Base-by-base conservation (phyloP, 1,140 invertebrate genomes). In the Sminthurides bifidus region DNA sequence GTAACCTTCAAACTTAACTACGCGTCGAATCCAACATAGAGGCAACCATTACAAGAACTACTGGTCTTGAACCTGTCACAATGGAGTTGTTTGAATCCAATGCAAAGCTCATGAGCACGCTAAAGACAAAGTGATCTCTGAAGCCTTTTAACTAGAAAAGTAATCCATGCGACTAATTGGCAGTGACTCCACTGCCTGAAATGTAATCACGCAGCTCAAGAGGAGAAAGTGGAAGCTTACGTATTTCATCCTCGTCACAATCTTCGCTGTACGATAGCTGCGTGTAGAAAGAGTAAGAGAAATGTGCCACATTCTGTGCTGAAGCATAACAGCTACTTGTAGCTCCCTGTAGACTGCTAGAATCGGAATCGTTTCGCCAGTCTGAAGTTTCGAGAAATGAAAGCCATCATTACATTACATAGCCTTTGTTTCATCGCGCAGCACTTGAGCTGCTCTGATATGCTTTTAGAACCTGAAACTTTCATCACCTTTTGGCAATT, bases 401-500 rank as follows among this genome's bases (percentile, higher is more conserved):
- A 1, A 38, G 6, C 10, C 19, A 21, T 14, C 10, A 10, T 14
- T 15, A 15, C 19, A 19, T 44, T 10, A 10, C 8, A 44, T 21
- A 12, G n/a, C 26, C 8, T 48, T 26, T 8, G 4, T 12, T 27
- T 26, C 10, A 48, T 10, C 15, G 14, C 26, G 14, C 45, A 48
- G 19, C 12, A n/a, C 19, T n/a, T 8, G 8, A 43, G 8, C 8
- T 12, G 6, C 17, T 19, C 17, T n/a, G 12, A 12, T n/a, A 21
- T 19, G 38, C 1, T 12, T 3, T 37, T 40, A 27, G 41, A 29
- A 14, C 12, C 6, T 52, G 37, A 23, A 17, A 41, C 21, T 30
- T n/a, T n/a, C n/a, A n/a, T n/a, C 31, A 55, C 60, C 60, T 43
- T 54, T 59, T 2, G 61, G 61, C 17, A 59, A 44, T 27, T 63